Conservation (phyloP, 2,113 vertebrate species). For the Pseudorhombus dupliciocellatus region DNA sequence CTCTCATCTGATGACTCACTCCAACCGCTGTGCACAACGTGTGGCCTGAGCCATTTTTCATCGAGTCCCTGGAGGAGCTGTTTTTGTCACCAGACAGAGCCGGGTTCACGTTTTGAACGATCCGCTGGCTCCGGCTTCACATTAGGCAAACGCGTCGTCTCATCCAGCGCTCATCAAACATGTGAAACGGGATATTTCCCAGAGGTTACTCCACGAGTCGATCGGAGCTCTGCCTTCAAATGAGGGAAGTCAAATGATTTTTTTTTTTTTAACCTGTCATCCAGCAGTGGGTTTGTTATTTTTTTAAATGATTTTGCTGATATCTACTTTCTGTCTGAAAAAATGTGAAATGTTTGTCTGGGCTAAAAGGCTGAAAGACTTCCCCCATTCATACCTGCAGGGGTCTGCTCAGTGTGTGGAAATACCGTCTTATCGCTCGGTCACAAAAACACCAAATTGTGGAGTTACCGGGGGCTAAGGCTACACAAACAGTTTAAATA, state of each 20-base stretch:
- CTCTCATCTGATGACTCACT: neutral
- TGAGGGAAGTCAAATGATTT: neutral
- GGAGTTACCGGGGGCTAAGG: neutral
- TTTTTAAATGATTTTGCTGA: neutral
- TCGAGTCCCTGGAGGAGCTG: too few relatives aligned
- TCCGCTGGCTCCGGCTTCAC: neutral
- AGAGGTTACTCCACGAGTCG: neutral
- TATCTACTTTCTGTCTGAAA: conserved; percentile 7
- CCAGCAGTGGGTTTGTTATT: neutral
- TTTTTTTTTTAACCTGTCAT: neutral
- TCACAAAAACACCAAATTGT: neutral
- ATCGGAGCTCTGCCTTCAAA: neutral
- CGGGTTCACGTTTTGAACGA: neutral
- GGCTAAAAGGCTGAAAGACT: neutral
- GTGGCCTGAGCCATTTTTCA: too few relatives aligned
- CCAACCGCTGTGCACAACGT: neutral
- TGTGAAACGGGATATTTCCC: neutral
- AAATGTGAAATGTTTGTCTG: neutral
- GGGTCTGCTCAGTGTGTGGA: neutral
- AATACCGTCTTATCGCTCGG: neutral
- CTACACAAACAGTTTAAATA: conserved; percentile 1
- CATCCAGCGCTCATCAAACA: neutral
- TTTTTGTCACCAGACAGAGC: neutral
- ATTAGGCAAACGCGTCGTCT: neutral
- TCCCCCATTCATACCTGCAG: neutral